These are phyloP conservation scores for Anadara kagoshimensis DNA, from an alignment of 1,140 invertebrate species.

Conservation along the genomic window DNA sequence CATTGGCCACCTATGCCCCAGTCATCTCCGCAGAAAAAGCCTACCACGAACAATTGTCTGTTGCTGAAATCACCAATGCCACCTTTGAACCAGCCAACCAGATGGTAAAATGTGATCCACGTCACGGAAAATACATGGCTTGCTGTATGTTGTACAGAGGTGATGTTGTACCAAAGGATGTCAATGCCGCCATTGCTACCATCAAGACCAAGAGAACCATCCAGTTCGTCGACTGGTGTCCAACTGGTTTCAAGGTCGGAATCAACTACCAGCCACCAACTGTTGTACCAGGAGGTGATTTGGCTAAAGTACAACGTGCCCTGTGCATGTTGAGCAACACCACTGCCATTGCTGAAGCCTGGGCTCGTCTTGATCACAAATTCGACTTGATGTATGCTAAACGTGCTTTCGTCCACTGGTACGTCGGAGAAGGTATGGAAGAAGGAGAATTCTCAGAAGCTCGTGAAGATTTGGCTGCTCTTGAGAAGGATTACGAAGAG, in stretches of 20 bases:
- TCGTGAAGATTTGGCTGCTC: slow-evolving; percentile 84
- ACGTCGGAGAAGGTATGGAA: slow-evolving; percentile 80
- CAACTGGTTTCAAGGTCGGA: slow-evolving; percentile 80
- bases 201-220: slow-evolving; percentile 86
- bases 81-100: slow-evolving; percentile 91
- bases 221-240: slow-evolving; percentile 91
- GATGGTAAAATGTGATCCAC: slow-evolving; percentile 75
- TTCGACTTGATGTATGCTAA: slow-evolving; percentile 5
- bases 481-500: slow-evolving; percentile 79
- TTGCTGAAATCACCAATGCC: slow-evolving; percentile 83
- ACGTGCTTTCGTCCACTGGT: slow-evolving; percentile 4
- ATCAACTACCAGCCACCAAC: slow-evolving; percentile 76
- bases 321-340: slow-evolving; percentile 61
- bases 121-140: slow-evolving; percentile 51
- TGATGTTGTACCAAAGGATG: slow-evolving; percentile 83
- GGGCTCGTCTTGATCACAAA: slow-evolving; percentile 7
- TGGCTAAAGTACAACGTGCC: slow-evolving; percentile 75
- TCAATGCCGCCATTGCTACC: slow-evolving; percentile 86
- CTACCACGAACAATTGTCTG: slow-evolving; percentile 62
- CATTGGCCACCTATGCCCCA: slow-evolving; percentile 64
- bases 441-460: slow-evolving; percentile 86
- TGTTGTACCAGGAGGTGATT: slow-evolving; percentile 77
- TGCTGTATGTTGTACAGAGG: slow-evolving; percentile 67
- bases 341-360: not conserved
- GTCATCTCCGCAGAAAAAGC: slow-evolving; percentile 81